These are phyloP conservation scores for Aphodius sticticus DNA, from an alignment of 2,888 invertebrate species.

Conservation along the genomic window DNA sequence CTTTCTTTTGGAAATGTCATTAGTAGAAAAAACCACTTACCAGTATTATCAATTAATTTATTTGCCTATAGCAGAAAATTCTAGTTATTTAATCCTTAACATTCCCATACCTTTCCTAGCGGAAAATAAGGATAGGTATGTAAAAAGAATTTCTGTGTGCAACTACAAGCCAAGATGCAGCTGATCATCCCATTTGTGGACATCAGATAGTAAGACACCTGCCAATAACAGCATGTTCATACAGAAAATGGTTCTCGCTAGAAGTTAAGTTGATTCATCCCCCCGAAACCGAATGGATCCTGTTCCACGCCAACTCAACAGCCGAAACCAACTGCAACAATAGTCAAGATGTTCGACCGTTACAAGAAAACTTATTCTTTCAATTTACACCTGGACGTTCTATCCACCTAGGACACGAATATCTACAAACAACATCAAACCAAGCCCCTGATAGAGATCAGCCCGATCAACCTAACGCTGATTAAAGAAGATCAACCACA, in stretches of 20 bases:
- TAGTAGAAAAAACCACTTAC: too few species aligned
- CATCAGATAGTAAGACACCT: neutral
- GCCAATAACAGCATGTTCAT: neutral
- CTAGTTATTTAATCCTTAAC: too few species aligned
- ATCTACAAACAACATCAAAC: too few species aligned
- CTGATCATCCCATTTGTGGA: neutral
- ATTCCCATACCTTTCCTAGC: conserved; percentile 22
- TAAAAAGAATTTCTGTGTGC: neutral
- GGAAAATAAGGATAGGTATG: too few species aligned
- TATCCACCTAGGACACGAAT: too few species aligned
- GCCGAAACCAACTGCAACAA: neutral
- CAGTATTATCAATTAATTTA: conserved; percentile 20
- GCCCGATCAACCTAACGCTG: too few species aligned
- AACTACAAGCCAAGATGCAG: neutral
- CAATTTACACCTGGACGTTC: neutral
- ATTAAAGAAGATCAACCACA: too few species aligned
- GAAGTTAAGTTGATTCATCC: conserved; percentile 8
- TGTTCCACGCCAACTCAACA: neutral
- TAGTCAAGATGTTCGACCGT: neutral
- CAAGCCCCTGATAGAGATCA: too few species aligned
- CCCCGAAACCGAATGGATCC: neutral
- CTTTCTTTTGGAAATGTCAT: too few species aligned
- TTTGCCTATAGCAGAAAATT: conserved; percentile 12
- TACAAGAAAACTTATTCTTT: neutral
- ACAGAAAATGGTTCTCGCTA: neutral